Evolutionary conservation across 2,888 invertebrate genomes (phyloP).

Genomic region (Brenthis daphne): DNA sequence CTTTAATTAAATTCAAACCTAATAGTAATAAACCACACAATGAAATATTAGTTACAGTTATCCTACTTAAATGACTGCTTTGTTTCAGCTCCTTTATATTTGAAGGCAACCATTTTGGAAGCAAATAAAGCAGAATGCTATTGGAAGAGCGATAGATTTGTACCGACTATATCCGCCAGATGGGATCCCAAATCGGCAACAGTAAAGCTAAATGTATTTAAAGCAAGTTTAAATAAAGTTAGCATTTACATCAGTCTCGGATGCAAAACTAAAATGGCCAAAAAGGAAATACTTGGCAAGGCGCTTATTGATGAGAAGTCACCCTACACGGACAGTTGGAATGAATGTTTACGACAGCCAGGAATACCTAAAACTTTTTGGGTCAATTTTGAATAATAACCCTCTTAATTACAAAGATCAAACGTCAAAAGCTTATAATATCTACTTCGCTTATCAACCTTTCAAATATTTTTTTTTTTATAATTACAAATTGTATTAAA

Average conservation of each 20-base stretch:
- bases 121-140: constrained; percentile 82
- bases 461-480: too few relatives aligned
- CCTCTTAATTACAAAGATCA: background rate
- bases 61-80: background rate
- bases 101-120: constrained; percentile 89
- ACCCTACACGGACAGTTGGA: constrained; percentile 82
- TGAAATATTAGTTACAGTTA: too few relatives aligned
- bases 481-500: too few relatives aligned
- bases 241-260: constrained; percentile 85
- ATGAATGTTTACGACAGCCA: constrained; percentile 81
- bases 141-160: constrained; percentile 89
- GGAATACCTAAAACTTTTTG: constrained; percentile 82
- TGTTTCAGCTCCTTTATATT: constrained; percentile 84
- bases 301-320: constrained; percentile 85
- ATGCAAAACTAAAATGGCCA: constrained; percentile 85
- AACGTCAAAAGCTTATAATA: background rate
- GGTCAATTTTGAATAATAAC: constrained; percentile 79
- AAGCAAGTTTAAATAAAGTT: constrained; percentile 83
- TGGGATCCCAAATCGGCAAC: constrained; percentile 86
- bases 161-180: constrained; percentile 89
- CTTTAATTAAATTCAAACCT: too few relatives aligned
- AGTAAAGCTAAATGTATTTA: constrained; percentile 84
- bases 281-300: constrained; percentile 86
- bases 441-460: too few relatives aligned
- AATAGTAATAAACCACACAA: too few relatives aligned